Evolutionary conservation across 1,140 invertebrate species (phyloP), one percentile per base, ranked within the genome.

Genomic region (Subanguina moxae): DNA sequence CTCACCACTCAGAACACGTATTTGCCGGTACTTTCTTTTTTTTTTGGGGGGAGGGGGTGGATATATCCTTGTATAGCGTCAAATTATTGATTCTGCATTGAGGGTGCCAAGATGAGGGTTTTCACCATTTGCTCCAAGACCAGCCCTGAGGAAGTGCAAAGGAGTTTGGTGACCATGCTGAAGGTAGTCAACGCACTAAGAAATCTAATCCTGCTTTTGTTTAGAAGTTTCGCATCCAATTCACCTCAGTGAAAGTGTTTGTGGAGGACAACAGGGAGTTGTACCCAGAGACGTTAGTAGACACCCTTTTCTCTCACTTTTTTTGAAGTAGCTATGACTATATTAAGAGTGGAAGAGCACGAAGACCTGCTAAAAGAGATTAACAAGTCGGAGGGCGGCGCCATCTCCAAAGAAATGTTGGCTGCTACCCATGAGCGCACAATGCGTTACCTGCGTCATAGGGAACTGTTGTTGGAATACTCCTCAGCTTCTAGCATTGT

Each of bases 401-500:
- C 30, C 11, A 67, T 75, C 28, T 5, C 62, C 5, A 30, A 32
- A n/a, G 74, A 75, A 56, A 62, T 75, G 9, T 45, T 75, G 9
- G 61, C 73, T 21, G 32, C 23, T 15, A 67, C 75, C 32, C 25
- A 65, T 23, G 43, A 65, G 28, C 57, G 67, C 32, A 75, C 74
- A 11, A 57, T 59, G 27, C 27, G 57, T n/a, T 64, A 77, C 21
- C 48, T 76, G 48, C 45, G 73, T 8, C 72, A 75, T n/a, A 61
- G 76, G 19, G 76, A 76, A 64, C 57, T 76, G n/a, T 21, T 76
- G 25, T 48, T 75, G 25, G 64, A 78, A 64, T 71, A 67, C 48
- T 78, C 70, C 25, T 64, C 73, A 5, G 66, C 74, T 43, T 78
- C 74, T 19, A 70, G 59, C 43, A 48, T 78, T n/a, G 63, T 76